Evolutionary conservation across 1,140 invertebrate genomes (phyloP), one percentile per base, ranked within the genome.

Genomic region (Magallana angulata): DNA sequence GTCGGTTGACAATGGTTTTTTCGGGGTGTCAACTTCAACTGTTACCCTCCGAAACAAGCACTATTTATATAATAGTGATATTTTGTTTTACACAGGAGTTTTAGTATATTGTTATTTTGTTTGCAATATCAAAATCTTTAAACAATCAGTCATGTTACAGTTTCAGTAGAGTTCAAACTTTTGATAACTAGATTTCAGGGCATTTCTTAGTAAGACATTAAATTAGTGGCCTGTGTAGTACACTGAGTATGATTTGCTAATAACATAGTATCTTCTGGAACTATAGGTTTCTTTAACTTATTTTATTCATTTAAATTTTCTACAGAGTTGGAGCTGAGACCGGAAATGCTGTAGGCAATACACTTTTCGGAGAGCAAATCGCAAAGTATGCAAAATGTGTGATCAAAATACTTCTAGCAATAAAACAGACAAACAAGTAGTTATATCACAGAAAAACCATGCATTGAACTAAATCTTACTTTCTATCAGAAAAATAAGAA

Each of bases 311-410:
- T 64, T n/a, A n/a, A 7, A 16, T 64, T 18, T 76, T 30, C 24
- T 30, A 76, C 56, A 84, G 84, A 18, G 57, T 84, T 36, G 57
- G 18, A 8, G 2, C 11, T 11, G 82, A 82, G 16, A 57, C 82
- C 11, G 8, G 24, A 5, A 71, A 84, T 18, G 57, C 71, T 0
- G 81, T 76, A n/a, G 89, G 89, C 1, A 60, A 82, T 48, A 64
- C 82, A 57, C 86, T 90, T 82, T 59, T 87, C 56, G 89, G 89
- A 3, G 59, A 84, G 81, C 89, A 90, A 85, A 83, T 90, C 36
- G 87, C 85, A 58, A 88, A 85, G 89, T 90, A 71, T 58, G 89
- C 14, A 9, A 9, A 16, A 48, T 48, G 36, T 48, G 36, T 48
- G 36, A 48, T 48, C 2, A 48, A 48, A 3, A 48, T 48, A 48